Base-by-base conservation (phyloP, 2,113 vertebrate genomes). In the Triplophysa rosa region DNA sequence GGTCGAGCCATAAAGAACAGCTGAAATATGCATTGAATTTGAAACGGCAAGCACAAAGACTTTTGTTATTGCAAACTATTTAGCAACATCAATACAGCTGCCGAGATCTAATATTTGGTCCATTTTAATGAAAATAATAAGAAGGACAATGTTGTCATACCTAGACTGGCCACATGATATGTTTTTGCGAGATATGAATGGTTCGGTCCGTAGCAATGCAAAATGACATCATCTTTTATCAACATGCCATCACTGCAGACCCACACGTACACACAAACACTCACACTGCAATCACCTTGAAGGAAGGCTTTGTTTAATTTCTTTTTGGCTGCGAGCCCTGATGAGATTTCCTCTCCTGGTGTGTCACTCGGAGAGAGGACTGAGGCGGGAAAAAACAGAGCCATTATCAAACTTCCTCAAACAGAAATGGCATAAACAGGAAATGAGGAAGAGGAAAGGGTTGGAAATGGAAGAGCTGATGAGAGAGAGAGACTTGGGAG, bases 251-350 rank as follows among this genome's bases (percentile, higher is more conserved):
- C 66, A 79, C 37, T 63, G 77, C 67, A 69, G 24, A 70, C 40
- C n/a, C 11, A 19, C 23, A 62, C 56, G 62, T 23, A 23, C 62
- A 54, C 65, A 69, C 37, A 47, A 21, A 29, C 37, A 61, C 8
- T 45, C 29, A 69, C 52, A 61, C 47, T 47, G 23, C 66, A 79
- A 79, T 88, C 74, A 59, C 88, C 86, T 85, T 87, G 88, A 87
- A 86, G 77, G 78, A 83, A 88, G 83, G 81, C 88, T 89, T 86
- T 90, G 90, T 90, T 91, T 88, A 91, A 90, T 91, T 89, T 91
- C 85, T 87, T 87, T 91, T 89, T 90, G 88, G 90, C 89, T 88
- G 89, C 87, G 87, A 89, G 89, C 89, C 61, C 79, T 19, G 47
- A 83, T 37, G 81, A 89, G 90, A 91, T 91, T 90, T 92, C 90